Percentiles rank a stretch among this genome's conserved stretches.
phyloP scores from a whole-genome alignment of 2,888 invertebrate species.

The Drosophila rubida region DNA sequence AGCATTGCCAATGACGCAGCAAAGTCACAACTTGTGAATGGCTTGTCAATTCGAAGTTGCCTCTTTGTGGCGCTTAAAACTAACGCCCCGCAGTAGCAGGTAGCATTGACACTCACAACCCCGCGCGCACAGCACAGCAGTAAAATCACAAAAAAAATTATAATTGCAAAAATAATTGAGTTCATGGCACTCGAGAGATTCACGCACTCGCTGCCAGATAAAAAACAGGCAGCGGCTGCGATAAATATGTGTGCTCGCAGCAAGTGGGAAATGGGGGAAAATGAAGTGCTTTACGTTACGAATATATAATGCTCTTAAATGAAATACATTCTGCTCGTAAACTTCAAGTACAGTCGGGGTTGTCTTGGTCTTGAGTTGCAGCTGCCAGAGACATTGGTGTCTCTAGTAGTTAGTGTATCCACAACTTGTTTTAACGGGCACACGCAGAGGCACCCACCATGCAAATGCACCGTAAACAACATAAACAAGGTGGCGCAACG shows the following conservation, averaged over 20 bases:
- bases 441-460: constrained; percentile 42
- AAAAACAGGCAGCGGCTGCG: constrained; percentile 34
- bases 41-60: constrained; percentile 37
- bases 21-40: constrained; percentile 36
- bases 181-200: constrained; percentile 73
- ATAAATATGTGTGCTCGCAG: constrained; percentile 4
- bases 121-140: constrained; percentile 33
- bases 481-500: constrained; percentile 53
- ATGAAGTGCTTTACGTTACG: constrained; percentile 1
- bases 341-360: neutral
- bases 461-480: constrained; percentile 60
- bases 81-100: constrained; percentile 13
- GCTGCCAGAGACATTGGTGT: constrained; percentile 3
- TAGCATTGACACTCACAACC: constrained; percentile 29
- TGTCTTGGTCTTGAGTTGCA: too few relatives aligned
- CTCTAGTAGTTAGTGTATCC: constrained; percentile 27
- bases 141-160: constrained; percentile 49
- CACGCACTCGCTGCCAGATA: constrained; percentile 28
- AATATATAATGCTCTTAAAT: constrained; percentile 10
- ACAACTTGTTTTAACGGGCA: constrained; percentile 20
- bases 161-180: constrained; percentile 79
- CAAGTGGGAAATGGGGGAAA: constrained; percentile 17
- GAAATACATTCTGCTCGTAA: neutral
- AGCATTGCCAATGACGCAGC: constrained; percentile 46
- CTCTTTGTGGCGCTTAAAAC: neutral